A percentile compares a stretch with the other conserved stretches of the same genome.
phyloP scores from a whole-genome alignment of 2,888 invertebrate species.

The Eudasyphora cyanicolor region DNA sequence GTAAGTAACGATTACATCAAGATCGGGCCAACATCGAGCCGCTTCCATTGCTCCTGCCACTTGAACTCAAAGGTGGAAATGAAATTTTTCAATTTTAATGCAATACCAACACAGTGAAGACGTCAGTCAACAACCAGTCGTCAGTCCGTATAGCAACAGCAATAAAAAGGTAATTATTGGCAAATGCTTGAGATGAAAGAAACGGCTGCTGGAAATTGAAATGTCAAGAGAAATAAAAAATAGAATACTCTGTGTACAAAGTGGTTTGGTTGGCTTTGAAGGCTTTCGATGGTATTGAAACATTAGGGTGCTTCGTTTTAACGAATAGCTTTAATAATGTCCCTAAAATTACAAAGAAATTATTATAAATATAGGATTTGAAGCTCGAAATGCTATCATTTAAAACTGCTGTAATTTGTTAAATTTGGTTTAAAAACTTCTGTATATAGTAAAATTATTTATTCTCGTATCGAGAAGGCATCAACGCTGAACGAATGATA shows the following conservation, averaged over 20 bases:
- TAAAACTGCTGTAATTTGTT: no score
- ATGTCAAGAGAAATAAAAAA: not conserved
- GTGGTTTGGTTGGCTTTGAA: not conserved
- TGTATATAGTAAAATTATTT: no score
- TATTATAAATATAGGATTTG: no score
- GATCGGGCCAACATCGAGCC: not conserved
- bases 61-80: conserved; percentile 56
- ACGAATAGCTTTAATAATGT: no score
- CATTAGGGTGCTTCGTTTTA: no score
- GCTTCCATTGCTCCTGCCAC: conserved; percentile 31
- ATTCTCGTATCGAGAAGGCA: no score
- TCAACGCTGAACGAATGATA: no score
- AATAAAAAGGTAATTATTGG: conserved; percentile 36
- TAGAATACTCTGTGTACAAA: not conserved
- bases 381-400: no score
- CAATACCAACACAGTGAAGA: conserved; percentile 34
- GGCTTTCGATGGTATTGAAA: not conserved
- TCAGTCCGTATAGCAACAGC: conserved; percentile 2
- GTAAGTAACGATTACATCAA: conserved; percentile 41
- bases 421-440: no score
- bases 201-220: conserved; percentile 6
- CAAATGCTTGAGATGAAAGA: conserved; percentile 23
- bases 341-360: no score
- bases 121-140: conserved; percentile 17
- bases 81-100: conserved; percentile 53